Conservation (phyloP, 2,113 vertebrate genomes). For the Paradisaea rubra region DNA sequence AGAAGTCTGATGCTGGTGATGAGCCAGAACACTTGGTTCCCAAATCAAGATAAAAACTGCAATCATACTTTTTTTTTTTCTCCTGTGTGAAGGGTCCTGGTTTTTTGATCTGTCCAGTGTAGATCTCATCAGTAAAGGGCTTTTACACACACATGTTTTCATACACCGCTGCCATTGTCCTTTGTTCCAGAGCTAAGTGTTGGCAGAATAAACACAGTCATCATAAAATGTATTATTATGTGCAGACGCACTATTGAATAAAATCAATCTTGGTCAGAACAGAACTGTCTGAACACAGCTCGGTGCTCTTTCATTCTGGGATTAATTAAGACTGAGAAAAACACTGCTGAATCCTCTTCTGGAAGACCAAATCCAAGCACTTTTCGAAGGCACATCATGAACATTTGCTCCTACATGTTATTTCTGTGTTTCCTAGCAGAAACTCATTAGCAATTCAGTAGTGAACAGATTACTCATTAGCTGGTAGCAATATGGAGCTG, state of each 20-base stretch:
- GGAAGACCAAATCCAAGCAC: background rate
- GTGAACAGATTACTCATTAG: background rate
- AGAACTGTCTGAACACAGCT: background rate
- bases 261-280: background rate
- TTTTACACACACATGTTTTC: background rate
- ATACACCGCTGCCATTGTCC: background rate
- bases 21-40: background rate
- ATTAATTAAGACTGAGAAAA: background rate
- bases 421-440: slow-evolving; percentile 11
- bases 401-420: background rate
- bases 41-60: slow-evolving; percentile 9
- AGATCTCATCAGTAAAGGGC: background rate
- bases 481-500: background rate
- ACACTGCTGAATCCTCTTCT: background rate
- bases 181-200: slow-evolving; percentile 12
- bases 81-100: background rate
- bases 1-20: background rate
- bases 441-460: background rate
- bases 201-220: background rate
- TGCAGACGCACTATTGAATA: background rate
- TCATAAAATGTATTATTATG: background rate
- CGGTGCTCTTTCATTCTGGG: background rate
- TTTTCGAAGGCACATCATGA: background rate
- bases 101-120: background rate
- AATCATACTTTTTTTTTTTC: background rate